Evolutionary conservation across 2,113 vertebrate genomes (phyloP), one percentile per base, ranked within the genome.

Genomic region (Xiphophorus couchianus): DNA sequence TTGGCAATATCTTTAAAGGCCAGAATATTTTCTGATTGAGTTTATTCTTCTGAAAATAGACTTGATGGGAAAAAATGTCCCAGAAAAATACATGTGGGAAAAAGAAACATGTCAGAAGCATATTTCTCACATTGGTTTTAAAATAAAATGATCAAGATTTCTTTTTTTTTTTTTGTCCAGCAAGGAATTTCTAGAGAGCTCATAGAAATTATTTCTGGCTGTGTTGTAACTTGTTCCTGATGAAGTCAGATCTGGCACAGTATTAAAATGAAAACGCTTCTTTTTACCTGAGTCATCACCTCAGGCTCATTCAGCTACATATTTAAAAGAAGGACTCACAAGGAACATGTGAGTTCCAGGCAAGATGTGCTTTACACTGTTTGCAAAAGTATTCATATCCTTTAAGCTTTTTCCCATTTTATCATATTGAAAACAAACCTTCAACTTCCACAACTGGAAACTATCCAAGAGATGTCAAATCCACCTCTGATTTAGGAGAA

Each of bases 161-260:
- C 35, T 37, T 11, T 2, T 77, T 72, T 76, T 72, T 76, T 25
- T 66, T 71, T 48, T 71, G 33, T 65, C 78, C 70, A 58, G 68
- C 7, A 17, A 77, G 73, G 73, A 87, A 84, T 78, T 48, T 65
- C 48, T 75, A 71, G 69, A 71, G 78, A 69, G 66, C 54, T 76
- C 51, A 29, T 4, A 51, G 65, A 77, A 80, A 87, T 87, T 86
- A 86, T 87, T 88, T 39, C 19, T 80, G 51, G 85, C 62, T 80
- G 84, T 89, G 91, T 91, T 74, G 68, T 58, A 69, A 92, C 91
- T 89, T 66, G 89, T 74, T 84, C 48, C 17, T 9, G 51, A 76
- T 88, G 82, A 90, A 76, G 85, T 89, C 84, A 84, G 78, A 27
- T 44, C 28, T 82, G 74, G 80, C 78, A 48, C 75, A n/a, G 14